Evolutionary conservation across 2,113 vertebrate species (phyloP).

Genomic region (Tragelaphus strepsiceros): DNA sequence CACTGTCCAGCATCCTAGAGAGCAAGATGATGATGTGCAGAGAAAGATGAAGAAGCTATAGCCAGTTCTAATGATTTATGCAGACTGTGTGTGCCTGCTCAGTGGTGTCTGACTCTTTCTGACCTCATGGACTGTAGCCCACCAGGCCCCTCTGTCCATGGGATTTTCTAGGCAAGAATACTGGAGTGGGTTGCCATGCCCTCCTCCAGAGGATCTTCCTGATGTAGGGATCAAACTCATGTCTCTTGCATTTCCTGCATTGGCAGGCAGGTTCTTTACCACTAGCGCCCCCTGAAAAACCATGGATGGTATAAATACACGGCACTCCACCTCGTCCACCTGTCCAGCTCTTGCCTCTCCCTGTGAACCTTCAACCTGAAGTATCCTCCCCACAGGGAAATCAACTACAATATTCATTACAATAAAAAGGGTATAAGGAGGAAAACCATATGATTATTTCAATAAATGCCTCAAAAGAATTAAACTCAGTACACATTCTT

Average conservation of each 20-base stretch:
- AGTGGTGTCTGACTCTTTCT: not conserved
- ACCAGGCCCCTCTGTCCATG: not conserved
- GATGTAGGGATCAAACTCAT: not conserved
- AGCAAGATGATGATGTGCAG: not conserved
- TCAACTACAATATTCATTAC: conserved; percentile 1
- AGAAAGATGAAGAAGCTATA: not conserved
- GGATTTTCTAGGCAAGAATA: not conserved
- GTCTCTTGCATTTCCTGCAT: not conserved
- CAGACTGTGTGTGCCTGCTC: not conserved
- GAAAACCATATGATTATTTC: not conserved
- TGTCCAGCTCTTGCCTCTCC: not conserved
- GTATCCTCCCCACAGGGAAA: not conserved
- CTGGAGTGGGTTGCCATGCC: not conserved
- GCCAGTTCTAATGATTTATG: not conserved
- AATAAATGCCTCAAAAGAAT: not conserved
- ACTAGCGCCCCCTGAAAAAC: not conserved
- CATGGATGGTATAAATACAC: not conserved
- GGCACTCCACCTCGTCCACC: not conserved
- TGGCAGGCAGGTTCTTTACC: not conserved
- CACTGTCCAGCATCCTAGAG: not conserved
- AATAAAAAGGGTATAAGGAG: not conserved
- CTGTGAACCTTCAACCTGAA: not conserved
- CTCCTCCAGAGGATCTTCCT: not conserved
- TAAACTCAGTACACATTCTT: not conserved
- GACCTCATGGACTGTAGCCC: not conserved